phyloP scores from a whole-genome alignment of 2,797 vertebrate species.

The Enteromius paludinosus region DNA sequence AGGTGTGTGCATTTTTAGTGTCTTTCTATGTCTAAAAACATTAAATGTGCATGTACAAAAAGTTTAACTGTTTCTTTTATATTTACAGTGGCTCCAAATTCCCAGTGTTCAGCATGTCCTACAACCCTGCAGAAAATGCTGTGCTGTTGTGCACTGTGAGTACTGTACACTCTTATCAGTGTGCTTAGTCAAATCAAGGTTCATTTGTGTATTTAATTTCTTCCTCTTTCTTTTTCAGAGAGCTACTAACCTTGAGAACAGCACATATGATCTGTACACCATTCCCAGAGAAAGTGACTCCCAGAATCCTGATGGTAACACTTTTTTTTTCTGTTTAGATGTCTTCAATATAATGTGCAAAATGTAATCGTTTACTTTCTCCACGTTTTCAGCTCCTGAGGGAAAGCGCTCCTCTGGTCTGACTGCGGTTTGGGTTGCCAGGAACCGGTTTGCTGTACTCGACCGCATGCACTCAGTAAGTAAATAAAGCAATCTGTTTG shows the following conservation, averaged over 20 bases:
- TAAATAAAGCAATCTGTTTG: not conserved
- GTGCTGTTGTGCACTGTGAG: slow-evolving; percentile 95
- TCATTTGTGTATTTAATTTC: not conserved
- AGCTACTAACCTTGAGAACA: slow-evolving; percentile 97
- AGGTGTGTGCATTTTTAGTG: slow-evolving; percentile 70
- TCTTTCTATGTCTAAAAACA: not conserved
- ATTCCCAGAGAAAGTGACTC: slow-evolving; percentile 96
- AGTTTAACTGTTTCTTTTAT: slow-evolving; percentile 5
- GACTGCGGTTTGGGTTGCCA: slow-evolving; percentile 96
- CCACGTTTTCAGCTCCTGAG: slow-evolving; percentile 84
- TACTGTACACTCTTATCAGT: not conserved
- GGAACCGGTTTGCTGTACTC: slow-evolving; percentile 94
- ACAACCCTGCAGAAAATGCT: slow-evolving; percentile 95
- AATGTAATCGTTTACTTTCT: not conserved
- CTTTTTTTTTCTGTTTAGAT: not conserved
- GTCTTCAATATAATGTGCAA: not conserved
- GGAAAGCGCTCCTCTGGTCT: slow-evolving; percentile 96
- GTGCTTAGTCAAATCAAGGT: not conserved
- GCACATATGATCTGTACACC: slow-evolving; percentile 95
- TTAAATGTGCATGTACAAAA: not conserved
- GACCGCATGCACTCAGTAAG: slow-evolving; percentile 98
- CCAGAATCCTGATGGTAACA: slow-evolving; percentile 92
- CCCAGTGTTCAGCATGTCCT: slow-evolving; percentile 97
- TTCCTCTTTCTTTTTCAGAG: slow-evolving; percentile 75
- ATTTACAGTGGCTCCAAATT: slow-evolving; percentile 92